A percentile compares a stretch with the other conserved stretches of the same genome.
Evolutionary conservation across 23 tunicate genomes (phyloP).

Genomic region (Botrylloides violaceus): DNA sequence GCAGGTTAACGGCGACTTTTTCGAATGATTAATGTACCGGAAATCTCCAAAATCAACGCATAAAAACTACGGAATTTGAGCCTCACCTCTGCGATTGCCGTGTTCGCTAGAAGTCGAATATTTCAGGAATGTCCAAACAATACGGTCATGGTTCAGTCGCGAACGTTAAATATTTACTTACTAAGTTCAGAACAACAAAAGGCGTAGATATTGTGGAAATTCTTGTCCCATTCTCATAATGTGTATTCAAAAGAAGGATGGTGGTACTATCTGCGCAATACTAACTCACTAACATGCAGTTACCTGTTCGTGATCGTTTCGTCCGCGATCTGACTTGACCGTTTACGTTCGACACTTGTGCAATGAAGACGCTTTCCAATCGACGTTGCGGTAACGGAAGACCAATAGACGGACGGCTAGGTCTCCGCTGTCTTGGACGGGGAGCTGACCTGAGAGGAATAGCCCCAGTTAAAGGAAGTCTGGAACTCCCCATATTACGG

Average conservation of each 20-base stretch:
- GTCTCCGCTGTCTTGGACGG: not conserved
- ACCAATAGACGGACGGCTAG: conserved; percentile 1
- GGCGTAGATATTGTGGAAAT: too few relatives aligned
- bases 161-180: not conserved
- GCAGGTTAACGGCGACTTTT: too few relatives aligned
- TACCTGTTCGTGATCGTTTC: conserved; percentile 1
- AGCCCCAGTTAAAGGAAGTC: conserved; percentile 13
- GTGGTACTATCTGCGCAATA: too few relatives aligned
- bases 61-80: too few relatives aligned
- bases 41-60: too few relatives aligned
- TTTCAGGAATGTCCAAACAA: not conserved
- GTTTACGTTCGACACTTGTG: conserved; percentile 17
- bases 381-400: conserved; percentile 17
- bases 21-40: too few relatives aligned
- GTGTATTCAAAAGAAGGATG: too few relatives aligned
- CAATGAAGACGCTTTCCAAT: not conserved
- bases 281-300: too few relatives aligned
- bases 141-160: not conserved
- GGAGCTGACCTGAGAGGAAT: not conserved
- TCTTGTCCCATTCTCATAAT: too few relatives aligned
- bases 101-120: too few relatives aligned
- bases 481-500: not conserved
- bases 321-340: conserved; percentile 16
- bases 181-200: not conserved
- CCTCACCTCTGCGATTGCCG: too few relatives aligned